Base-by-base conservation (phyloP, 2,113 vertebrate genomes). In the Eubucco bourcierii region DNA sequence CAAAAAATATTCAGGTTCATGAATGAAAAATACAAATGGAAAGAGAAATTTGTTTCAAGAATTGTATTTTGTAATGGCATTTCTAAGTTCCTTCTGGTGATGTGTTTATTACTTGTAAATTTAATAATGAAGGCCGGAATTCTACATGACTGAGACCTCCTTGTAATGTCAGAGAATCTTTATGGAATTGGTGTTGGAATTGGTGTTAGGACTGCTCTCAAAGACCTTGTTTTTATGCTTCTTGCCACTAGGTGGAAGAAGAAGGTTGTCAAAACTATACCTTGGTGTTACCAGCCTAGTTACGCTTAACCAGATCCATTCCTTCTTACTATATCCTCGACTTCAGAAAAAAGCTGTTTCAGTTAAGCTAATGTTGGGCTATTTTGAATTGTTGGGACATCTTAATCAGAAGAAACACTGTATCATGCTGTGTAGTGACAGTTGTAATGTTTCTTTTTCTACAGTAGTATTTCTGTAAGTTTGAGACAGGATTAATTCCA, bases 231-330 rank as follows among this genome's bases (percentile, higher is more conserved):
- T 88, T 98, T 98, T 82, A 87, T 94, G 70, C 88, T 94, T 96
- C 67, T 97, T 96, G 93, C 97, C 98, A 96, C 97, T 98, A 98
- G 98, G 96, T 98, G 98, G 97, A 92, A 97, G 97, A 98, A 98
- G 97, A 92, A 97, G 92, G 95, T 98, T 97, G 96, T 96, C 71
- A 95, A 96, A 97, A 90, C 72, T 84, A 17, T 95, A 37, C 68
- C 71, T 87, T 84, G 60, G 65, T 90, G 52, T 64, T 92, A 27
- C 28, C 59, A 65, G 41, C 19, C 39, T 52, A 31, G 33, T 92
- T 88, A 60, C 16, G 65, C 80, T 83, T 86, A 71, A 37, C 50
- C 39, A 44, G 59, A 94, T 90, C 47, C 10, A 72, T 68, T 76
- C 37, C 63, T 84, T n/a, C 53, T 29, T 71, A 21, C 44, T 46